Percentiles rank a stretch among this genome's conserved stretches.
These are phyloP conservation scores for Australoheros facetus DNA, from an alignment of 2,797 vertebrate species.

Conservation along the genomic window DNA sequence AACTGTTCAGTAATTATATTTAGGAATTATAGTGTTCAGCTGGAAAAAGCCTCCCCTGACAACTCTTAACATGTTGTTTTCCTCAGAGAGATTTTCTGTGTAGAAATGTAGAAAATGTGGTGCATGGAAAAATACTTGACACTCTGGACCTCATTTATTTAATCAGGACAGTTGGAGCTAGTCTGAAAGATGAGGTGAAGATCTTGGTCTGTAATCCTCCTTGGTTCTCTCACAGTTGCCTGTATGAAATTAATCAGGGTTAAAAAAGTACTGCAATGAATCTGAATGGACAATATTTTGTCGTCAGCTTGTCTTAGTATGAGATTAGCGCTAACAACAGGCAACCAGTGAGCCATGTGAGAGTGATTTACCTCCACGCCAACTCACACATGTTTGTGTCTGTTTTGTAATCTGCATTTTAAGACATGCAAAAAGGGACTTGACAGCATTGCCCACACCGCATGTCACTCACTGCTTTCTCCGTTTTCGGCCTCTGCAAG, in stretches of 20 bases:
- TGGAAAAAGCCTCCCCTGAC: not conserved
- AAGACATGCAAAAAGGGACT: conserved; percentile 36
- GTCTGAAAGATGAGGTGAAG: not conserved
- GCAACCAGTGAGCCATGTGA: conserved; percentile 38
- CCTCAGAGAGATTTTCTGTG: not conserved
- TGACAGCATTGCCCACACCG: conserved; percentile 19
- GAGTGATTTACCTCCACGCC: conserved; percentile 32
- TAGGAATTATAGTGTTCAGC: fast-evolving
- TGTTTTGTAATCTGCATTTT: conserved; percentile 43
- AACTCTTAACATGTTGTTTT: not conserved
- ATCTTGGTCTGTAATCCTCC: not conserved
- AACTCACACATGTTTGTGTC: conserved; percentile 29
- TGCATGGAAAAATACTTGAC: not conserved
- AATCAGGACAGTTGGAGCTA: not conserved
- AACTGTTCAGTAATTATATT: not conserved
- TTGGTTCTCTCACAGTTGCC: not conserved
- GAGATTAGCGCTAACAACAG: conserved; percentile 18
- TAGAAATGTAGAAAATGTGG: not conserved
- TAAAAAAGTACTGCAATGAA: not conserved
- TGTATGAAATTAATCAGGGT: not conserved
- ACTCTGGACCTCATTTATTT: not conserved
- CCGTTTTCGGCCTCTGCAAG: conserved; percentile 40
- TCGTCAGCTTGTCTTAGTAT: not conserved
- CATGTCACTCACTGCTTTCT: conserved; percentile 66
- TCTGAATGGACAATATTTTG: not conserved